These are phyloP conservation scores for Nicator chloris DNA, from an alignment of 2,113 vertebrate species.

Conservation along the genomic window DNA sequence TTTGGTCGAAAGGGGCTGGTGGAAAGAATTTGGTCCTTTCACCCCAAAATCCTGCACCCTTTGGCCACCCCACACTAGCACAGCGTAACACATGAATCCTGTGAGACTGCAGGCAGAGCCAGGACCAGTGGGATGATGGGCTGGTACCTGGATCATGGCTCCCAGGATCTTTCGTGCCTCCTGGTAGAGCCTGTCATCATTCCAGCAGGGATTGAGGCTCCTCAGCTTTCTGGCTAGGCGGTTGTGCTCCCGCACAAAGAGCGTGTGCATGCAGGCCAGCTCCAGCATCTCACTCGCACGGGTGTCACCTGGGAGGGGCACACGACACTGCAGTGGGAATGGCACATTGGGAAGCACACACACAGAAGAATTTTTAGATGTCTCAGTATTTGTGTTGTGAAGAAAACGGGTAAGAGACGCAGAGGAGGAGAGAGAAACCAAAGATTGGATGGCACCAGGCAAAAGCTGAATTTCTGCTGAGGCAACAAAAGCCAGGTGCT, in stretches of 20 bases:
- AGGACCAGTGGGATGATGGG: accelerated
- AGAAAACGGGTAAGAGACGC: neutral
- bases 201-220: conserved; percentile 80
- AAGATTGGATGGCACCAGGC: neutral
- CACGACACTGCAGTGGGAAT: neutral
- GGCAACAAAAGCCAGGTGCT: neutral
- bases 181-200: conserved; percentile 79
- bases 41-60: neutral
- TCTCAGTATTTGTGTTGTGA: accelerated
- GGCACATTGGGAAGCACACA: accelerated
- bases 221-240: conserved; percentile 76
- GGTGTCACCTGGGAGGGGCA: conserved; percentile 74
- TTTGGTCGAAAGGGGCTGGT: neutral
- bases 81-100: accelerated
- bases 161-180: conserved; percentile 87
- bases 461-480: neutral
- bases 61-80: neutral
- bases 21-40: neutral
- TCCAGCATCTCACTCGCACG: conserved; percentile 84
- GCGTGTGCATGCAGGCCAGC: conserved; percentile 79
- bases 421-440: neutral
- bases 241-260: conserved; percentile 90
- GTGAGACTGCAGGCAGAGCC: neutral
- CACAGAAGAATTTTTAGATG: neutral
- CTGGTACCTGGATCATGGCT: conserved; percentile 82